phyloP scores from a whole-genome alignment of 2,888 invertebrate species.

The Drosophila imparisetae region DNA sequence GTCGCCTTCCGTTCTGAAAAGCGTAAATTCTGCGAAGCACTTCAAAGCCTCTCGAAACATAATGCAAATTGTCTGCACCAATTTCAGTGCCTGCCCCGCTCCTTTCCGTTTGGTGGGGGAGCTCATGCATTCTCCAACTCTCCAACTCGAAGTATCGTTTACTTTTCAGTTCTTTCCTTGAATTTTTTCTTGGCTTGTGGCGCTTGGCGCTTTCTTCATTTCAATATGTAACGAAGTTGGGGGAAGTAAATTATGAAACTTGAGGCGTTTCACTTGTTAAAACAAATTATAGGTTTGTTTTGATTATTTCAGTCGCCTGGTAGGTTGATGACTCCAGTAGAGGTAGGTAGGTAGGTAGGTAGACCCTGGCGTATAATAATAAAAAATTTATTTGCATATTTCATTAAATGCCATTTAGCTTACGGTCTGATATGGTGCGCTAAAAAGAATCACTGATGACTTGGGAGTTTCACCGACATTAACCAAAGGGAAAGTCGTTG shows the following conservation, averaged over 20 bases:
- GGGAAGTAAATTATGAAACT: conserved; percentile 65
- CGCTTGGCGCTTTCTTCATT: conserved; percentile 52
- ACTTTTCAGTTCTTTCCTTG: conserved; percentile 4
- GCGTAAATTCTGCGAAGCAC: conserved; percentile 36
- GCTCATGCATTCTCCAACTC: conserved; percentile 11
- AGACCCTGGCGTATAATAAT: conserved; percentile 64
- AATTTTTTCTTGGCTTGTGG: conserved; percentile 35
- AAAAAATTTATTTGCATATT: conserved; percentile 71
- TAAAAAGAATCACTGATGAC: conserved; percentile 21
- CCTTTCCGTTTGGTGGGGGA: conserved; percentile 11
- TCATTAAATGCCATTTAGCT: conserved; percentile 55
- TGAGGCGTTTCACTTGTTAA: conserved; percentile 79
- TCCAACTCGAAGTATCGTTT: background rate
- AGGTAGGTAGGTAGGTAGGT: conserved; percentile 29
- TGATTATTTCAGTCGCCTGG: conserved; percentile 62
- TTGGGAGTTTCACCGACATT: conserved; percentile 6
- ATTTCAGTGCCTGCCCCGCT: conserved; percentile 13
- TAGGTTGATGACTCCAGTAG: conserved; percentile 22
- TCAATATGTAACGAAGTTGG: conserved; percentile 37
- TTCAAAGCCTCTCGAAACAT: conserved; percentile 41
- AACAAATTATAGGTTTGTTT: conserved; percentile 78
- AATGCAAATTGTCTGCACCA: conserved; percentile 63
- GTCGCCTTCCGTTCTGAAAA: conserved; percentile 29
- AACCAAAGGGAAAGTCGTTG: conserved; percentile 6
- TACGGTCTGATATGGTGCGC: conserved; percentile 22